phyloP scores from a whole-genome alignment of 1,140 invertebrate species.

The Diprion similis region DNA sequence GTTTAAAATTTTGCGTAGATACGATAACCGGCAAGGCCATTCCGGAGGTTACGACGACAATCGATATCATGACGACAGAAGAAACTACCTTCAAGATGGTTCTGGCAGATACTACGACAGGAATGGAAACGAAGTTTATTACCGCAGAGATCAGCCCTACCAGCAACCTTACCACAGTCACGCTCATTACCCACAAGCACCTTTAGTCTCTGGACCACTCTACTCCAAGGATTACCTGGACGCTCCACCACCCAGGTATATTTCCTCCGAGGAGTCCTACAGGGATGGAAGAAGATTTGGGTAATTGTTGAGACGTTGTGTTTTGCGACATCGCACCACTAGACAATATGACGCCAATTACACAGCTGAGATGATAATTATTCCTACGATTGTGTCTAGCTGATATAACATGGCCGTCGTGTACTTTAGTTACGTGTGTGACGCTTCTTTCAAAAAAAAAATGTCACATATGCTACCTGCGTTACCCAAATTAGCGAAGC shows the following conservation, averaged over 20 bases:
- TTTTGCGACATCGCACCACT: no score
- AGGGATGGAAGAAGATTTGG: neutral
- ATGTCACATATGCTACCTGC: no score
- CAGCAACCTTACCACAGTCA: neutral
- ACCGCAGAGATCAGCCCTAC: constrained; percentile 6
- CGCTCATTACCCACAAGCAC: neutral
- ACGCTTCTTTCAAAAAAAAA: no score
- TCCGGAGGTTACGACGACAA: constrained; percentile 62
- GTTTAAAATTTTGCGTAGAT: constrained; percentile 35
- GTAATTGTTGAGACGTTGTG: neutral
- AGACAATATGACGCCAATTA: no score
- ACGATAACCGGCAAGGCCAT: constrained; percentile 56
- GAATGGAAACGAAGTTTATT: constrained; percentile 30
- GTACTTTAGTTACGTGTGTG: no score
- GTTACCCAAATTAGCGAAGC: no score
- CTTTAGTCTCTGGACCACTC: constrained; percentile 9
- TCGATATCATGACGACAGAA: constrained; percentile 60
- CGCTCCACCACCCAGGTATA: constrained; percentile 10
- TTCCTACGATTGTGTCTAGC: no score
- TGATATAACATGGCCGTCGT: no score
- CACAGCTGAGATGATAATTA: no score
- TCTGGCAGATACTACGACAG: constrained; percentile 54
- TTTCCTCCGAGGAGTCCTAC: neutral
- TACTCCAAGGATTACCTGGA: constrained; percentile 2
- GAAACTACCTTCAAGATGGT: constrained; percentile 56